Conservation (phyloP, 2,113 vertebrate species). For the Gambusia holbrooki region DNA sequence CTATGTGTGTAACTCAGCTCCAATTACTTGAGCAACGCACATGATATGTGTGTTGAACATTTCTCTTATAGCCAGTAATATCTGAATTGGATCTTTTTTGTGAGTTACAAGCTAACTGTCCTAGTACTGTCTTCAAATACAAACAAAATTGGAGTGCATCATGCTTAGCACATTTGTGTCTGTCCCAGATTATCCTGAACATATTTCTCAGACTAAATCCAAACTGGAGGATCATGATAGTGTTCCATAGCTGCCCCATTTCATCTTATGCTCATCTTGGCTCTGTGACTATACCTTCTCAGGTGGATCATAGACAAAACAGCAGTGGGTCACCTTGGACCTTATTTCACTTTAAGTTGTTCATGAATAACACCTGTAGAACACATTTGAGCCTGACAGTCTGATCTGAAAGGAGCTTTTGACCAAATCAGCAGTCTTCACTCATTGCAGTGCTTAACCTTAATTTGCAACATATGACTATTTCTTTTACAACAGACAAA, state of each 20-base stretch:
- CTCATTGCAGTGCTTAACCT: slow-evolving; percentile 3
- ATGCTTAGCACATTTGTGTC: background rate
- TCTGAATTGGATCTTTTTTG: background rate
- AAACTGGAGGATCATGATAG: background rate
- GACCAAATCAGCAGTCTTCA: slow-evolving; percentile 32
- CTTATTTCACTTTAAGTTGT: background rate
- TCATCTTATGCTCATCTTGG: background rate
- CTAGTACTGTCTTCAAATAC: background rate
- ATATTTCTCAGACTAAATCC: background rate
- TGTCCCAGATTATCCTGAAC: background rate
- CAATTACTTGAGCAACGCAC: background rate
- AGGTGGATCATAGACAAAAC: background rate
- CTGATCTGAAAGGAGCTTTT: background rate
- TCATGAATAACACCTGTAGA: background rate
- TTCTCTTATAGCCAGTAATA: background rate
- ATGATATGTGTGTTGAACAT: background rate
- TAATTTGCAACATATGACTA: background rate
- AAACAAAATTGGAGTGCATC: background rate
- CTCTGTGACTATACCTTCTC: background rate
- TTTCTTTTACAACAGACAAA: background rate
- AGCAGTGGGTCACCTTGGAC: background rate
- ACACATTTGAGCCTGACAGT: background rate
- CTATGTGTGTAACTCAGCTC: background rate
- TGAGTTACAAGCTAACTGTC: background rate
- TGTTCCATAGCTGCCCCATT: background rate